Base-by-base conservation (phyloP, 1,140 invertebrate species). In the Rhagoletis pomonella region DNA sequence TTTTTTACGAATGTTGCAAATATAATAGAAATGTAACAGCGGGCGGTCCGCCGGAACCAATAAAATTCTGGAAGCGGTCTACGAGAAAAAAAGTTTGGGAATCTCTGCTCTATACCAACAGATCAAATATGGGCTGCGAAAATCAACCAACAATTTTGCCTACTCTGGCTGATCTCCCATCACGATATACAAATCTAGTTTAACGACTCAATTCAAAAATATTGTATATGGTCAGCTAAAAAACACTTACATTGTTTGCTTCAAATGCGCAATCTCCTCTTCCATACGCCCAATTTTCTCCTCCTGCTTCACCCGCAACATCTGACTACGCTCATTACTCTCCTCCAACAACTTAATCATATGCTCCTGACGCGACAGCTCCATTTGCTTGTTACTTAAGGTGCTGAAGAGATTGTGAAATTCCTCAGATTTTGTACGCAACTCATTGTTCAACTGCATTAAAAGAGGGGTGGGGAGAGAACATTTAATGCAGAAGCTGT, bases 261-360 rank as follows among this genome's bases (percentile, higher is more conserved):
- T 90, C 0, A 92, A 62, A 2, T 89, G 73, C 0, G 73, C 65
- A 10, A 92, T 89, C 87, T 95, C 94, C 14, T 95, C 89, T 88
- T 95, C 94, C 17, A 96, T 91, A 7, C 94, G 90, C 0, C 94
- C 95, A 44, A 96, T 96, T 62, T 94, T 95, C 62, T 94, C 94
- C 88, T 96, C 95, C 60, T 95, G 93, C 6, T 95, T 93, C 10
- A 94, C 95, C 3, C 95, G 94, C 62, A 95, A 94, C 84, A 93
- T 94, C 87, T 95, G 94, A 4, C 94, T 93, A n/a, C 94, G 93
- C 4, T 94, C 92, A 73, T 95, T 94, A 88, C 95, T 95, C 69
- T 95, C 95, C 88, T 95, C 95, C 89, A 96, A 90, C 64, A 95
- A 92, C 85, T 95, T 93, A 5, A 96, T 94, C 6, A 94, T 93